Base-by-base conservation (phyloP, 2,113 vertebrate species). In the Callaeas wilsoni region DNA sequence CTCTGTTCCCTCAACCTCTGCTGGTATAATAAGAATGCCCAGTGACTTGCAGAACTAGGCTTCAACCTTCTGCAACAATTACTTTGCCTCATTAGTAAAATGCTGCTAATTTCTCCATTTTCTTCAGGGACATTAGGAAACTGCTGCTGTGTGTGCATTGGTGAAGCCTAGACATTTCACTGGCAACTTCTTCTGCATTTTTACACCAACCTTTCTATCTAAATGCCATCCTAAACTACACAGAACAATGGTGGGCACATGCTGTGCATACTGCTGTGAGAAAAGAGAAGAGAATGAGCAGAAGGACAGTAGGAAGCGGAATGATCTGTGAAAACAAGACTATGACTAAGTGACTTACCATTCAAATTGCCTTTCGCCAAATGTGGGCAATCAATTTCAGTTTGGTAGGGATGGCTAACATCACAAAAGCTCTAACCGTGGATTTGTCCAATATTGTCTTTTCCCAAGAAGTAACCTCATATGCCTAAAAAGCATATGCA, bases 361-460 rank as follows among this genome's bases (percentile, higher is more conserved):
- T 96, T 98, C 93, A 96, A 97, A 96, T 94, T 95, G 97, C 88
- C 95, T 96, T 97, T 97, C 87, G 94, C 74, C 85, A 97, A 97
- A 97, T 37, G 63, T 49, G 83, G 92, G 82, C 94, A 97, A 98
- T 96, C 97, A 97, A 97, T 97, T 97, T 96, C 86, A 94, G 96
- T 94, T 12, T 97, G 94, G 96, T 95, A 87, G 96, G 91, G 83
- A 97, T 74, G 92, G 91, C 97, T 94, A 96, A 91, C 92, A 95
- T 94, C 87, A 98, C 96, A 98, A 98, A 97, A 97, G 95, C 95
- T 97, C 96, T 97, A 97, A 97, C 97, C 73, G 91, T 65, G 86
- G 94, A 97, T 97, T 97, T 96, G 84, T 94, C 94, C 97, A 97
- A 87, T 96, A 97, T 96, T 96, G 96, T 94, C 95, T 96, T n/a